Base-by-base conservation (phyloP, 2,797 vertebrate genomes). In the Sebastes vulpes region DNA sequence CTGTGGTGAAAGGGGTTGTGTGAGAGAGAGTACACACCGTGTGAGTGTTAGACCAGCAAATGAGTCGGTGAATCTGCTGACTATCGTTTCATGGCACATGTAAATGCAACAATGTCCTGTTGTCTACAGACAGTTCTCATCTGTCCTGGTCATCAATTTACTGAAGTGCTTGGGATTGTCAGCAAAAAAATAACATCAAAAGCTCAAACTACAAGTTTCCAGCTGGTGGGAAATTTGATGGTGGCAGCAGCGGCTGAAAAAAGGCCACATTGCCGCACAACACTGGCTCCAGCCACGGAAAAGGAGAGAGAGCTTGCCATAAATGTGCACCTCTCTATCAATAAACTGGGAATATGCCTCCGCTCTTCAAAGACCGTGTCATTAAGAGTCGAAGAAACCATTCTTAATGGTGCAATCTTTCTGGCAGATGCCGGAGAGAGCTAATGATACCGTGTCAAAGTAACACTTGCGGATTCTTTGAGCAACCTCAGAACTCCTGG, bases 281-380 rank as follows among this genome's bases (percentile, higher is more conserved):
- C 77, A 52, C 65, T 92, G 84, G 76, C 80, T 77, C 35, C 18
- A 16, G 7, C 29, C 21, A 23, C 2, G 77, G 70, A 91, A 93
- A 92, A 85, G 16, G 21, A 46, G 42, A 21, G n/a, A 20, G 29
- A 81, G 29, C 63, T 54, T 76, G 46, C 71, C 64, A 81, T 75
- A 75, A 85, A 67, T 82, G 68, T 82, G 65, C 14, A 53, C 21
- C 6, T 81, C 32, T 72, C 54, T 56, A 72, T 89, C 75, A 82
- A 53, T 79, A 65, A 75, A 83, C 72, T 56, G 38, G 18, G 20
- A 57, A 48, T 65, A 66, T 65, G 28, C 26, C 48, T 69, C 54
- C 32, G 18, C 29, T 54, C 64, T 81, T 86, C 63, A 87, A 68
- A 88, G 74, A 58, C 18, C 9, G 50, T 68, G 54, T 70, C 67